Base-by-base conservation (phyloP, 2,797 vertebrate species). In the Centroberyx gerrardi region DNA sequence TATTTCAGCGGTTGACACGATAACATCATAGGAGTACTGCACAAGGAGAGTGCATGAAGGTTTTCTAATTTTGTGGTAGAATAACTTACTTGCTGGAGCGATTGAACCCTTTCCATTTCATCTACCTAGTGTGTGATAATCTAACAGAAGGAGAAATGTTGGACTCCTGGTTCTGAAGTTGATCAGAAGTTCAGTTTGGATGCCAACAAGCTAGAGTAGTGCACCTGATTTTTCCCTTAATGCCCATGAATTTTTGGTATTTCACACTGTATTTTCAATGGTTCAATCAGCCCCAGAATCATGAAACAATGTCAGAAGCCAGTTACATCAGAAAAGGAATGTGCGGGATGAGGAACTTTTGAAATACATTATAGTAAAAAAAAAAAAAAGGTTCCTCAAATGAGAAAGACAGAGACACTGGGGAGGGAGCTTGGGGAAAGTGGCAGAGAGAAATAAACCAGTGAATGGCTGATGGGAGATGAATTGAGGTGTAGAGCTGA, bases 351-450 rank as follows among this genome's bases (percentile, higher is more conserved):
- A 75, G 48, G 46, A 56, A 22, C 72, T 59, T 78, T 85, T 70
- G 13, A 70, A 72, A 80, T 65, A 40, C 56, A 51, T 60, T 0
- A 2, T 64, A 53, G 60, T 7, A 7, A 36, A 7, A 87, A 71
- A 81, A 84, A 72, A 83, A 70, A 62, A 79, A 68, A 66, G 84
- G n/a, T n/a, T n/a, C 82, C 33, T 85, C 38, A 77, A 65, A 84
- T 80, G 56, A 67, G 61, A 55, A 51, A 42, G 71, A 83, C 78
- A 70, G 70, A 36, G 33, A 70, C 48, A 55, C 29, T 36, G 29
- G n/a, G 56, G 46, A 56, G 36, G 53, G 40, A 66, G 72, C 61
- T 69, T 2, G n/a, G 74, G 74, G 59, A 78, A 80, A 62, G 52
- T 79, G 68, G 84, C 52, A 80, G 55, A 52, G 36, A 62, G 60